phyloP scores from a whole-genome alignment of 1,140 invertebrate genomes.

The Pseudomyrmex dendroicus region DNA sequence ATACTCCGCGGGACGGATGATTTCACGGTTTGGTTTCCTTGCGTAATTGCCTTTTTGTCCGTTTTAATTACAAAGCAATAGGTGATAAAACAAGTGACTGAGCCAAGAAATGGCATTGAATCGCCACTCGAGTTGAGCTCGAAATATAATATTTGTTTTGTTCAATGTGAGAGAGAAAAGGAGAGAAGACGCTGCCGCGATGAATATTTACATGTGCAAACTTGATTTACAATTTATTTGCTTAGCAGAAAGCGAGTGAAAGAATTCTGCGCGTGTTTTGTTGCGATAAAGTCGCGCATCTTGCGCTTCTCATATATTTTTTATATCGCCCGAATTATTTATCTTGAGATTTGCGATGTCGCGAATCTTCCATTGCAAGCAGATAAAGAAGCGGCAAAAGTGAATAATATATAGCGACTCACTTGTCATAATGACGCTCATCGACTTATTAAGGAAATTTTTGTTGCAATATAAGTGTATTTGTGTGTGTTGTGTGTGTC shows the following conservation, averaged over 20 bases:
- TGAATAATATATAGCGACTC: slow-evolving; percentile 31
- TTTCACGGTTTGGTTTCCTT: slow-evolving; percentile 36
- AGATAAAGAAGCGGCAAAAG: slow-evolving; percentile 39
- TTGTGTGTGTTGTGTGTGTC: too few relatives aligned
- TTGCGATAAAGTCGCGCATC: slow-evolving; percentile 51
- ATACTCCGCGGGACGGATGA: slow-evolving; percentile 21
- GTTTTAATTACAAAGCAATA: slow-evolving; percentile 53
- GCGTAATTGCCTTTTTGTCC: slow-evolving; percentile 35
- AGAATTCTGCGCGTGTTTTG: slow-evolving; percentile 54
- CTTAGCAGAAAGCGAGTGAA: slow-evolving; percentile 36
- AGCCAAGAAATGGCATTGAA: slow-evolving; percentile 42
- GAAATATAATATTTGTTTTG: slow-evolving; percentile 61
- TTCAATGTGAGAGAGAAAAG: slow-evolving; percentile 6
- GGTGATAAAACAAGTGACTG: slow-evolving; percentile 48
- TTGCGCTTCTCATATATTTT: slow-evolving; percentile 47
- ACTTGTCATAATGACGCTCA: slow-evolving; percentile 7
- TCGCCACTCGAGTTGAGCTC: slow-evolving; percentile 55
- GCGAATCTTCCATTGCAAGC: slow-evolving; percentile 17
- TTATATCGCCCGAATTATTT: slow-evolving; percentile 56
- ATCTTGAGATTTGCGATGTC: slow-evolving; percentile 50
- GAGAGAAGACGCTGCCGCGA: slow-evolving; percentile 14
- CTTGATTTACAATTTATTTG: slow-evolving; percentile 62
- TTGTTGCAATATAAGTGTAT: background rate
- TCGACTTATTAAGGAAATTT: slow-evolving; percentile 40
- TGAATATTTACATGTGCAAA: slow-evolving; percentile 58